Percentiles rank a stretch among this genome's conserved stretches.
phyloP scores from a whole-genome alignment of 92 coral and sea anemone species.

The Pocillopora meandrina region DNA sequence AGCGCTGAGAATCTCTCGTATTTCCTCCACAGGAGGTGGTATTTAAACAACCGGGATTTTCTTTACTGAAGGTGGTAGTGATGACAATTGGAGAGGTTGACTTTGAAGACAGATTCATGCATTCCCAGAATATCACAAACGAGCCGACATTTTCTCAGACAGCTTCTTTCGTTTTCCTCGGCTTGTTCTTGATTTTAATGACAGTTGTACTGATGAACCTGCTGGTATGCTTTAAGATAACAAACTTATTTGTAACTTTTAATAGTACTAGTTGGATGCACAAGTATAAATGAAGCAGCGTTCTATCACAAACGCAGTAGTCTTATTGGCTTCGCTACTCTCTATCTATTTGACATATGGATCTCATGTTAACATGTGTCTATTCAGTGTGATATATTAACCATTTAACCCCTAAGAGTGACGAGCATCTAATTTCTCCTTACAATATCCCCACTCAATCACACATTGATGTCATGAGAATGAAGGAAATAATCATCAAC shows the following conservation, averaged over 20 bases:
- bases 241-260: neutral
- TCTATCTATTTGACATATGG: too few relatives aligned
- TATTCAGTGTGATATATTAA: too few relatives aligned
- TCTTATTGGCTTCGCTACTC: neutral
- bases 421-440: too few relatives aligned
- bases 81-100: slow-evolving; percentile 92
- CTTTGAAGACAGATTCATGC: slow-evolving; percentile 59
- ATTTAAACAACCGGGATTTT: slow-evolving; percentile 41
- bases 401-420: too few relatives aligned
- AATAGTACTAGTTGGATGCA: neutral
- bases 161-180: slow-evolving; percentile 54
- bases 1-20: too few relatives aligned
- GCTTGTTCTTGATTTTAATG: slow-evolving; percentile 69
- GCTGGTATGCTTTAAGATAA: slow-evolving; percentile 62
- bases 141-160: slow-evolving; percentile 64
- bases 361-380: too few relatives aligned
- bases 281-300: neutral
- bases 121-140: neutral
- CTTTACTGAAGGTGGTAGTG: slow-evolving; percentile 68
- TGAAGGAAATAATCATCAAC: too few relatives aligned
- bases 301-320: too few relatives aligned
- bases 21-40: slow-evolving; percentile 34
- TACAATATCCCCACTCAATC: too few relatives aligned
- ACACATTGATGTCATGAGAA: too few relatives aligned
- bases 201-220: slow-evolving; percentile 83